Evolutionary conservation across 1,140 invertebrate genomes (phyloP).

Genomic region (Teleogryllus occipitalis): DNA sequence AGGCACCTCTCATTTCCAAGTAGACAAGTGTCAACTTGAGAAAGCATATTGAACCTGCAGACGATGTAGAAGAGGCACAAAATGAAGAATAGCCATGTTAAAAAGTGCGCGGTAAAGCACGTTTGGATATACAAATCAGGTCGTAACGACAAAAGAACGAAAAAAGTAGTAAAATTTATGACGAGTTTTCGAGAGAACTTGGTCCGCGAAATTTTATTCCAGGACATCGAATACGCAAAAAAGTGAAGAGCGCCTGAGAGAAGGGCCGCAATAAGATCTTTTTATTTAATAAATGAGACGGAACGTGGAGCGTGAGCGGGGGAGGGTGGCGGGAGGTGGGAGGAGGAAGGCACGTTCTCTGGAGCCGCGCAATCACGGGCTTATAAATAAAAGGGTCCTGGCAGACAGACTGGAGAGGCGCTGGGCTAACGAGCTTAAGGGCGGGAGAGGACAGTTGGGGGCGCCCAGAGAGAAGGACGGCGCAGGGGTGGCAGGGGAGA

Average conservation of each 20-base stretch:
- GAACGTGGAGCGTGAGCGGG: background rate
- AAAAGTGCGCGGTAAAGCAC: too few relatives aligned
- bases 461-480: too few relatives aligned
- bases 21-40: too few relatives aligned
- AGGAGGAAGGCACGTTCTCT: background rate
- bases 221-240: background rate
- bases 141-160: background rate
- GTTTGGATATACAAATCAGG: background rate
- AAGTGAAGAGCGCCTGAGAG: background rate
- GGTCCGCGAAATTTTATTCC: background rate
- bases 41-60: too few relatives aligned
- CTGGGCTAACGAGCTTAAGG: background rate
- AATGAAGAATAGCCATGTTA: too few relatives aligned
- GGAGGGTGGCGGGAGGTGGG: background rate
- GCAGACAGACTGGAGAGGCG: background rate
- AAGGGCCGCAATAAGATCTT: background rate
- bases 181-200: background rate
- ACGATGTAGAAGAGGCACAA: too few relatives aligned
- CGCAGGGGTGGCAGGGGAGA: background rate
- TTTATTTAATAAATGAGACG: slow-evolving; percentile 2
- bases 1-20: too few relatives aligned
- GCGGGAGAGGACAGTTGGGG: background rate
- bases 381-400: background rate
- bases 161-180: background rate
- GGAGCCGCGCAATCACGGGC: background rate